Evolutionary conservation across 2,888 invertebrate genomes (phyloP).

Genomic region (Himalopsyche tibetana): DNA sequence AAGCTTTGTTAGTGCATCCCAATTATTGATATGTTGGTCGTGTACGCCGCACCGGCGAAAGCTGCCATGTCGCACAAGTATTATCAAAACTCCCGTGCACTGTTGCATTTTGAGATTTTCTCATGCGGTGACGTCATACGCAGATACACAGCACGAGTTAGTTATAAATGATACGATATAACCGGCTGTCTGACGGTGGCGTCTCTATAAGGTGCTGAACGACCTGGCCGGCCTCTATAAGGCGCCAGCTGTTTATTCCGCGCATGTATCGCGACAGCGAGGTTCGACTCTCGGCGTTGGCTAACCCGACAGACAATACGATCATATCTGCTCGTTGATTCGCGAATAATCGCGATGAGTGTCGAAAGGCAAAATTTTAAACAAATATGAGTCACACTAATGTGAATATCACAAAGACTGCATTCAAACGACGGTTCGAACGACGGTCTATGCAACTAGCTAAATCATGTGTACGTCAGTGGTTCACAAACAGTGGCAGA

Average conservation of each 20-base stretch:
- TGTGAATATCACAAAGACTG: no score
- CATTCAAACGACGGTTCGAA: no score
- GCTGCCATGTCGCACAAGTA: no score
- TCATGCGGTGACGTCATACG: neutral
- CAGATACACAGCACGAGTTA: neutral
- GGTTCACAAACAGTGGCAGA: no score
- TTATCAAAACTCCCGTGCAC: no score
- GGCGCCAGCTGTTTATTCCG: constrained; percentile 34
- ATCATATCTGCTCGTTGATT: constrained; percentile 7
- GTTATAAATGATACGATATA: neutral
- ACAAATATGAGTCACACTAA: no score
- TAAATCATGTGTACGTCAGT: no score
- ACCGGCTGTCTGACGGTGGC: constrained; percentile 22
- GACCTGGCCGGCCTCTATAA: constrained; percentile 20
- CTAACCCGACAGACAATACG: neutral
- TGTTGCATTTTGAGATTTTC: neutral
- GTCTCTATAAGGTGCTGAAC: constrained; percentile 11
- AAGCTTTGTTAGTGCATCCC: no score
- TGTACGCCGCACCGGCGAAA: no score
- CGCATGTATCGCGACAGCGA: neutral
- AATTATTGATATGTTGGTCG: no score
- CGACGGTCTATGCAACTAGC: no score
- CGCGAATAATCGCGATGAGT: constrained; percentile 24
- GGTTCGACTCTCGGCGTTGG: neutral
- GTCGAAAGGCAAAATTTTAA: neutral